These are phyloP conservation scores for Sebastes matsubarae DNA, from an alignment of 2,797 vertebrate genomes.

Conservation along the genomic window DNA sequence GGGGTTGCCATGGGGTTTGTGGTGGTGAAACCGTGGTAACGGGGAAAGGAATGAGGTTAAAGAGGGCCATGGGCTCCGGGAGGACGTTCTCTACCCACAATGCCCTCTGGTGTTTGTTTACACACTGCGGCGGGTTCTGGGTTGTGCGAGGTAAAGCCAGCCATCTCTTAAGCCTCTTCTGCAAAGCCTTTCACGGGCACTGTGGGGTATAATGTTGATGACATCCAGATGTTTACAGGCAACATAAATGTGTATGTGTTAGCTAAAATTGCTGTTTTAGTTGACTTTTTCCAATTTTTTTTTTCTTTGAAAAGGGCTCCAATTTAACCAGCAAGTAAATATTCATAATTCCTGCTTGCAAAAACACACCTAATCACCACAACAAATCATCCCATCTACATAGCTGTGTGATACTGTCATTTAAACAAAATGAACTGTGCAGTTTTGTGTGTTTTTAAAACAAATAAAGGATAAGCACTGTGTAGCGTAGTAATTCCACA, in stretches of 20 bases:
- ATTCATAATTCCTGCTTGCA: slow-evolving; percentile 3
- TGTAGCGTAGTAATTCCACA: background rate
- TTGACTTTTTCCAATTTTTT: slow-evolving; percentile 7
- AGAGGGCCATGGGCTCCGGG: slow-evolving; percentile 60
- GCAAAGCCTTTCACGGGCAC: slow-evolving; percentile 39
- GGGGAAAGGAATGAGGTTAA: slow-evolving; percentile 74
- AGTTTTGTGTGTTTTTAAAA: background rate
- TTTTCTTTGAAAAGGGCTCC: background rate
- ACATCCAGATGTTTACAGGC: slow-evolving; percentile 21
- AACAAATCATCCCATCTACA: slow-evolving; percentile 10
- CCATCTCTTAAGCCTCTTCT: slow-evolving; percentile 43
- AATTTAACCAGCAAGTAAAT: slow-evolving; percentile 18
- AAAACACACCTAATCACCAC: slow-evolving; percentile 13
- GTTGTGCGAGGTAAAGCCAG: slow-evolving; percentile 54
- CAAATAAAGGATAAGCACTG: background rate
- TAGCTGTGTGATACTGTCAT: background rate
- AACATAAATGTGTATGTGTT: background rate
- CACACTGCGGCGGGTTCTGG: slow-evolving; percentile 51
- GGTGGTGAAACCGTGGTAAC: slow-evolving; percentile 70
- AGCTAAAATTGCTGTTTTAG: slow-evolving; percentile 10
- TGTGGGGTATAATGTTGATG: slow-evolving; percentile 22
- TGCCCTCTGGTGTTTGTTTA: slow-evolving; percentile 78
- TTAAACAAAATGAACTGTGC: slow-evolving; percentile 10
- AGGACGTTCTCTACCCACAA: slow-evolving; percentile 61
- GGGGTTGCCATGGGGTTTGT: slow-evolving; percentile 60